A percentile compares a stretch with the other conserved stretches of the same genome.
These are phyloP conservation scores for Calosoma granatense DNA, from an alignment of 1,140 invertebrate species.

Conservation along the genomic window DNA sequence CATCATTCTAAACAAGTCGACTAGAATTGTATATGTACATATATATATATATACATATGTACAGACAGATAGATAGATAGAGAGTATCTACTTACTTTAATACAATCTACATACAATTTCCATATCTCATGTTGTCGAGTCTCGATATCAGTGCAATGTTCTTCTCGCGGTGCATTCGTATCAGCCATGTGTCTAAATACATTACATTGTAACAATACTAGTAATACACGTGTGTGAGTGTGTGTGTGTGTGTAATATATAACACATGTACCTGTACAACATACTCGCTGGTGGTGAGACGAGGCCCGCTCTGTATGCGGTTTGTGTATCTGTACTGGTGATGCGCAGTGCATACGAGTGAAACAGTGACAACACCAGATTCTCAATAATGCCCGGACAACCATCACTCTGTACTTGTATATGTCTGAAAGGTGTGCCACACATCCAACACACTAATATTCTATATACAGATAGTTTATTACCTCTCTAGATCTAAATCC, in stretches of 20 bases:
- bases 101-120: too few relatives aligned
- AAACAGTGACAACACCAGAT: constrained; percentile 45
- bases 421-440: constrained; percentile 39
- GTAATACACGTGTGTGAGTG: too few relatives aligned
- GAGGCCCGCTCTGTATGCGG: constrained; percentile 31
- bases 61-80: too few relatives aligned
- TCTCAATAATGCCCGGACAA: constrained; percentile 55
- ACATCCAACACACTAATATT: constrained; percentile 3
- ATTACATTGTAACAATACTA: too few relatives aligned
- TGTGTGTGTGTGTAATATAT: too few relatives aligned
- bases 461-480: constrained; percentile 14
- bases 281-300: constrained; percentile 34
- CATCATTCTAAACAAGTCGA: constrained; percentile 16
- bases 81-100: too few relatives aligned
- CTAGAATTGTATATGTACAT: neutral
- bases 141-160: too few relatives aligned
- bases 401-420: constrained; percentile 47
- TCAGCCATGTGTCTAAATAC: too few relatives aligned
- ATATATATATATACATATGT: too few relatives aligned
- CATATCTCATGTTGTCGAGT: too few relatives aligned
- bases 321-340: constrained; percentile 29
- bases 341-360: constrained; percentile 40
- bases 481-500: constrained; percentile 50
- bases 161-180: too few relatives aligned
- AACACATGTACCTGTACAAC: constrained; percentile 31